Evolutionary conservation across 2,888 invertebrate species (phyloP).

Genomic region (Ormyrus nitidulus): DNA sequence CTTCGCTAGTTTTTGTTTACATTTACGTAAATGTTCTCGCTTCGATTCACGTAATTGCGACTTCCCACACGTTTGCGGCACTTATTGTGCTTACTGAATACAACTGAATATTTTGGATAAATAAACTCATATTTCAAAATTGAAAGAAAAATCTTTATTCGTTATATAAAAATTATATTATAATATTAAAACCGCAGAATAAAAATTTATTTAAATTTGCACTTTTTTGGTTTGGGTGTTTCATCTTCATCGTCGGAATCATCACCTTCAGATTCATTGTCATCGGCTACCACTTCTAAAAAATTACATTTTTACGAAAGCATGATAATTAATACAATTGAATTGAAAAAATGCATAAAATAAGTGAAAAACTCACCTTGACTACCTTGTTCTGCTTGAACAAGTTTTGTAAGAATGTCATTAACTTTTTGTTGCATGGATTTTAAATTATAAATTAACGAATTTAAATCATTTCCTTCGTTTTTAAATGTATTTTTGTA

Average conservation of each 20-base stretch:
- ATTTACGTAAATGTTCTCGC: slow-evolving; percentile 47
- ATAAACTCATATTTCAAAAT: slow-evolving; percentile 1
- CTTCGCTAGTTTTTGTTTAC: slow-evolving; percentile 51
- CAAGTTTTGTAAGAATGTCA: slow-evolving; percentile 66
- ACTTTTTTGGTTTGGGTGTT: slow-evolving; percentile 66
- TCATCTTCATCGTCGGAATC: slow-evolving; percentile 60
- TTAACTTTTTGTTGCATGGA: slow-evolving; percentile 65
- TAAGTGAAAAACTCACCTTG: slow-evolving; percentile 33
- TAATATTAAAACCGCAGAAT: neutral
- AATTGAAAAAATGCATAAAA: neutral
- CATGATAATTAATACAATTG: neutral
- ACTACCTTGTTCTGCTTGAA: slow-evolving; percentile 57
- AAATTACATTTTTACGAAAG: neutral
- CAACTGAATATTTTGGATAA: neutral
- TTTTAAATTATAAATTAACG: slow-evolving; percentile 62
- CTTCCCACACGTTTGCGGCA: slow-evolving; percentile 16
- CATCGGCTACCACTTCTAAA: slow-evolving; percentile 42
- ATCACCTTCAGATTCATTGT: slow-evolving; percentile 59
- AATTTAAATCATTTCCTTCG: slow-evolving; percentile 58
- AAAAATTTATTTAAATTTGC: slow-evolving; percentile 58
- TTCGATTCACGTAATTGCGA: slow-evolving; percentile 41
- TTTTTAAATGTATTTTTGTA: slow-evolving; percentile 53
- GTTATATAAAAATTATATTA: slow-evolving; percentile 17
- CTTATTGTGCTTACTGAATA: neutral
- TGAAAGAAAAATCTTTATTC: slow-evolving; percentile 29